Percentiles rank a stretch among this genome's conserved stretches.
These are phyloP conservation scores for Platycercus adscitus DNA, from an alignment of 2,113 vertebrate genomes.

Conservation along the genomic window DNA sequence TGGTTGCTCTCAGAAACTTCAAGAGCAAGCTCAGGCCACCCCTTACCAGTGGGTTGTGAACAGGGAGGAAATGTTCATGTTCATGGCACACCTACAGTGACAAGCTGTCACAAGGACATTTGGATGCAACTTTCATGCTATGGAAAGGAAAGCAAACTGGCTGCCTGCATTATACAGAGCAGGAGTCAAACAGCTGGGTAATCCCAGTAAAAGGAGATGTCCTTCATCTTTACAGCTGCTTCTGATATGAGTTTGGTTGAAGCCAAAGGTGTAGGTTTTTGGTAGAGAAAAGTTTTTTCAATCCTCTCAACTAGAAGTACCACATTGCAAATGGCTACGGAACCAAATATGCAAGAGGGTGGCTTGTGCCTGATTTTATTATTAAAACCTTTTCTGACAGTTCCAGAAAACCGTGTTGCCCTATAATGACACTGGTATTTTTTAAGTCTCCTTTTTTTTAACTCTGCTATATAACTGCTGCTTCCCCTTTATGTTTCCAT, in stretches of 20 bases:
- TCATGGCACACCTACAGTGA: neutral
- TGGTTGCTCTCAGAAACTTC: neutral
- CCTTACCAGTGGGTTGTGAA: neutral
- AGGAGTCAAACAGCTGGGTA: neutral
- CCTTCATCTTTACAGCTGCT: neutral
- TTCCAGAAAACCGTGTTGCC: neutral
- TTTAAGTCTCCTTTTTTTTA: neutral
- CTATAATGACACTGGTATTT: neutral
- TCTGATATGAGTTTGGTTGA: neutral
- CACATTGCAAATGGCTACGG: neutral
- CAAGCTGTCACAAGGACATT: neutral
- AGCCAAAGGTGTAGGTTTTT: neutral
- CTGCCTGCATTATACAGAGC: neutral
- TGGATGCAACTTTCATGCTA: neutral
- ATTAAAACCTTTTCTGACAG: neutral
- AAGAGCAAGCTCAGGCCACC: neutral
- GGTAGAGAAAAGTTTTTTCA: neutral
- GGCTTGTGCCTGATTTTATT: neutral
- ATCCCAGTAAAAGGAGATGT: neutral
- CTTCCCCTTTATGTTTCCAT: neutral
- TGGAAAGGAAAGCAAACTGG: neutral
- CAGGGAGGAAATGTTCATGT: neutral
- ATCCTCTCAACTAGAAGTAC: neutral
- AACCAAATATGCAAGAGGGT: neutral
- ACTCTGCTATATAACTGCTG: neutral